These are phyloP conservation scores for Sylvilagus floridanus DNA, from an alignment of 2,797 vertebrate genomes.

Conservation along the genomic window DNA sequence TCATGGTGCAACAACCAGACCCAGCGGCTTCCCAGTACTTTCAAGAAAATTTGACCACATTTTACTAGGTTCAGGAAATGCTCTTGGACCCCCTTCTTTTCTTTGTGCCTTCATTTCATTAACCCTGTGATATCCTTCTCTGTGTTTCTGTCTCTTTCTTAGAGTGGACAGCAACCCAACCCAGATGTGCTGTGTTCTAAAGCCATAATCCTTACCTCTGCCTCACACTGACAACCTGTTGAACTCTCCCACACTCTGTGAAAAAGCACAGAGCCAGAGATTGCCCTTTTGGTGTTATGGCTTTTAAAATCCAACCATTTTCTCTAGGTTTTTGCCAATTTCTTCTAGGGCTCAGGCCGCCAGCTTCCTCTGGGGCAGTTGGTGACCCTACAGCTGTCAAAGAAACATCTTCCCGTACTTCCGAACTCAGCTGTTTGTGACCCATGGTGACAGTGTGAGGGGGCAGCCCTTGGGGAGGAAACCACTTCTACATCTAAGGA, in stretches of 20 bases:
- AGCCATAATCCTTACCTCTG: background rate
- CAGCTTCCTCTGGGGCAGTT: background rate
- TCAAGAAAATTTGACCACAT: background rate
- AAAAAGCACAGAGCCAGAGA: background rate
- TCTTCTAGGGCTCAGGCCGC: background rate
- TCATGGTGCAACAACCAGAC: background rate
- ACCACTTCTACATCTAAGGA: background rate
- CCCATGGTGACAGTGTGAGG: background rate
- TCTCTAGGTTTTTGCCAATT: background rate
- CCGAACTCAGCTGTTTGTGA: background rate
- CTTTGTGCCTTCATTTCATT: background rate
- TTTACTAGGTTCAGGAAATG: background rate
- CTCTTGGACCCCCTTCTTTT: accelerated
- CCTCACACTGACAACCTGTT: too few relatives aligned
- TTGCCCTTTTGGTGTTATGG: background rate
- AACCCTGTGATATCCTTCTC: background rate
- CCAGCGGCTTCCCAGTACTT: background rate
- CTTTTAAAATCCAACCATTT: constrained; percentile 16
- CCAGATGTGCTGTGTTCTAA: background rate
- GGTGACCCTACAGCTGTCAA: background rate
- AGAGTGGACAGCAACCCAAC: background rate
- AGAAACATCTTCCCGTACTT: background rate
- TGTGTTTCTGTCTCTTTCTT: background rate
- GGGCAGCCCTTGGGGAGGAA: constrained; percentile 40
- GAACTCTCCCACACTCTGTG: background rate